These are phyloP conservation scores for Mystacides longicornis DNA, from an alignment of 2,888 invertebrate species.

Conservation along the genomic window DNA sequence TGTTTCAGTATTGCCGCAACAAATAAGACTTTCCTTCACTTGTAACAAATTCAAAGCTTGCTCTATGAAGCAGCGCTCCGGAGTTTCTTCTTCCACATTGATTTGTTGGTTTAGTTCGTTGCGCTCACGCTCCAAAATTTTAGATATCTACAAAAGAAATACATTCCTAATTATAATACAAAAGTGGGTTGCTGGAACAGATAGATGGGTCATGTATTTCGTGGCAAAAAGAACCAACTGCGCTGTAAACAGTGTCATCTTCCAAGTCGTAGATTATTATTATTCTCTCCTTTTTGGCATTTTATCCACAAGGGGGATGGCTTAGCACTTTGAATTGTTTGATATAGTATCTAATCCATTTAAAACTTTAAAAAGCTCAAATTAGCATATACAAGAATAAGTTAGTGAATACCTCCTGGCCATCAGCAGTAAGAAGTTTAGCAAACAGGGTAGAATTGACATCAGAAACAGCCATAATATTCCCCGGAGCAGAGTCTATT, in stretches of 20 bases:
- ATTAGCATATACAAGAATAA: no score
- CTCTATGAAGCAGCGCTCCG: slow-evolving; percentile 80
- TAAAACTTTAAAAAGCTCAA: no score
- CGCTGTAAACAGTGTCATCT: no score
- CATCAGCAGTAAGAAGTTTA: slow-evolving; percentile 69
- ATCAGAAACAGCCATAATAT: slow-evolving; percentile 42
- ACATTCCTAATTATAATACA: background rate
- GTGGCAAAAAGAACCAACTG: no score
- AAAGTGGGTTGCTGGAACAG: no score
- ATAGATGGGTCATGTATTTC: no score
- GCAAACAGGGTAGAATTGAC: slow-evolving; percentile 55
- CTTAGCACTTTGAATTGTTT: no score
- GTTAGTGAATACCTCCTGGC: slow-evolving; percentile 62
- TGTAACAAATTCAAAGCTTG: slow-evolving; percentile 68
- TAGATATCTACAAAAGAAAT: slow-evolving; percentile 19
- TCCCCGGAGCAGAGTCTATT: slow-evolving; percentile 36
- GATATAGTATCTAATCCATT: no score
- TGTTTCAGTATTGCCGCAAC: background rate
- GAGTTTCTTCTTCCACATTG: slow-evolving; percentile 62
- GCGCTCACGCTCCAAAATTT: slow-evolving; percentile 69
- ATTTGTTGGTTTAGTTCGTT: slow-evolving; percentile 57
- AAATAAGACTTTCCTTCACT: slow-evolving; percentile 33
- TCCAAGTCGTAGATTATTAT: no score
- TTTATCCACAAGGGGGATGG: no score
- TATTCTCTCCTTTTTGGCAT: no score